Conservation (phyloP, 2,113 vertebrate genomes). For the Python bivittatus region DNA sequence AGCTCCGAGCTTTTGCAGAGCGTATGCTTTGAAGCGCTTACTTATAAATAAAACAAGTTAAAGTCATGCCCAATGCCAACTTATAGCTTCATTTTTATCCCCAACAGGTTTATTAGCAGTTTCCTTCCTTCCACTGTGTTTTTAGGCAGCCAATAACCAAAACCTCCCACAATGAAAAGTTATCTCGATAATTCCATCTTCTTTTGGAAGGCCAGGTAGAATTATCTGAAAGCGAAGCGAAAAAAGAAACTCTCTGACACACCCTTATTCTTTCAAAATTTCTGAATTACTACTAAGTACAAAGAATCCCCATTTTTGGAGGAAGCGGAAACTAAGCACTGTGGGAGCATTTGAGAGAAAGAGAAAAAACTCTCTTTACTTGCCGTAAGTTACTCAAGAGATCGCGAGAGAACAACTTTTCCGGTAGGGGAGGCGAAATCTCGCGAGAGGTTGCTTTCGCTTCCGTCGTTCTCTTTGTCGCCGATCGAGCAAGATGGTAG, state of each 20-base stretch:
- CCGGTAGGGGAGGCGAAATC: neutral
- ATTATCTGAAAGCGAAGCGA: neutral
- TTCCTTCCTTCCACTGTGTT: neutral
- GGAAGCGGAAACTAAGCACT: neutral
- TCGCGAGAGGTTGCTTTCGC: neutral
- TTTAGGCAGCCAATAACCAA: neutral
- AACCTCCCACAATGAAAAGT: neutral
- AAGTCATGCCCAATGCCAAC: neutral
- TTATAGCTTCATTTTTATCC: neutral
- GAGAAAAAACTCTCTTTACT: too few relatives aligned
- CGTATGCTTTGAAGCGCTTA: neutral
- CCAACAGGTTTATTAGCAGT: neutral
- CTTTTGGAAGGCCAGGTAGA: too few relatives aligned
- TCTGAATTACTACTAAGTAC: neutral
- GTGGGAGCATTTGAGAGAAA: neutral
- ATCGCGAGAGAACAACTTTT: constrained; percentile 35
- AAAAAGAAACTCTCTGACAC: neutral
- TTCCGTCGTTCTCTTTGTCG: neutral
- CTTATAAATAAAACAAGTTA: neutral
- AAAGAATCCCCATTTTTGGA: neutral
- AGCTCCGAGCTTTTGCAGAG: neutral
- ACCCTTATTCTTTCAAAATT: neutral
- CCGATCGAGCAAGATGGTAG: constrained; percentile 47
- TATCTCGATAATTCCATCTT: neutral
- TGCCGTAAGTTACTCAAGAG: fast-evolving